phyloP scores from a whole-genome alignment of 2,797 vertebrate species.

The Ceryle rudis region DNA sequence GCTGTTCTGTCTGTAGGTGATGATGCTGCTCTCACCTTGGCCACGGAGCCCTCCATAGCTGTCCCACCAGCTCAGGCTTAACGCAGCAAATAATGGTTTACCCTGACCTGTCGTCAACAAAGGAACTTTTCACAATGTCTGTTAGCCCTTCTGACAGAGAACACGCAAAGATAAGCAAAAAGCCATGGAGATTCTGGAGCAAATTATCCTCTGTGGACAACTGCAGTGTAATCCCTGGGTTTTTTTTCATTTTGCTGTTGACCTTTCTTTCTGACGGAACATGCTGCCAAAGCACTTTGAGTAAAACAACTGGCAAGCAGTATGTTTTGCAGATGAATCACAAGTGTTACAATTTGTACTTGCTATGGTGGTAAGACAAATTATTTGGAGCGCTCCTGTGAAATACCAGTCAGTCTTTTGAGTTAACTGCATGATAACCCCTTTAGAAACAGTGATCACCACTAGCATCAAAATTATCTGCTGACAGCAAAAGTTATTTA shows the following conservation, averaged over 20 bases:
- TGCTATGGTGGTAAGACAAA: slow-evolving; percentile 11
- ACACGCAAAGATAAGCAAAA: slow-evolving; percentile 13
- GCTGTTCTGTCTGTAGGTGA: neutral
- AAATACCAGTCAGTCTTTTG: slow-evolving; percentile 40
- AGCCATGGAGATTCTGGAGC: neutral
- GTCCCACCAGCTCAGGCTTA: neutral
- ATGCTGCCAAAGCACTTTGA: slow-evolving; percentile 16
- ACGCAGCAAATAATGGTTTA: neutral
- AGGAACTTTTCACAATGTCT: neutral
- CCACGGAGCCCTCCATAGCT: neutral
- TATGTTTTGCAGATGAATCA: slow-evolving; percentile 43
- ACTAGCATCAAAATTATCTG: neutral
- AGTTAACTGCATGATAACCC: slow-evolving; percentile 35
- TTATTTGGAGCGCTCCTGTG: slow-evolving; percentile 30
- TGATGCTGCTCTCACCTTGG: neutral
- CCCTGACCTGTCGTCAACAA: neutral
- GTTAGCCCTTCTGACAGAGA: neutral
- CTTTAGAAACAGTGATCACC: slow-evolving; percentile 20
- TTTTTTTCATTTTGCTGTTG: neutral
- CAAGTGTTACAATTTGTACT: slow-evolving; percentile 28
- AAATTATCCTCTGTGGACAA: neutral
- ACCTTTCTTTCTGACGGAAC: slow-evolving; percentile 44
- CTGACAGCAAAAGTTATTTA: slow-evolving; percentile 49
- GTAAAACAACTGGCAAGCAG: slow-evolving; percentile 31
- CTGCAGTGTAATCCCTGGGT: slow-evolving; percentile 5